Base-by-base conservation (phyloP, 2,888 invertebrate genomes). In the Scelioninae gen. 2 region DNA sequence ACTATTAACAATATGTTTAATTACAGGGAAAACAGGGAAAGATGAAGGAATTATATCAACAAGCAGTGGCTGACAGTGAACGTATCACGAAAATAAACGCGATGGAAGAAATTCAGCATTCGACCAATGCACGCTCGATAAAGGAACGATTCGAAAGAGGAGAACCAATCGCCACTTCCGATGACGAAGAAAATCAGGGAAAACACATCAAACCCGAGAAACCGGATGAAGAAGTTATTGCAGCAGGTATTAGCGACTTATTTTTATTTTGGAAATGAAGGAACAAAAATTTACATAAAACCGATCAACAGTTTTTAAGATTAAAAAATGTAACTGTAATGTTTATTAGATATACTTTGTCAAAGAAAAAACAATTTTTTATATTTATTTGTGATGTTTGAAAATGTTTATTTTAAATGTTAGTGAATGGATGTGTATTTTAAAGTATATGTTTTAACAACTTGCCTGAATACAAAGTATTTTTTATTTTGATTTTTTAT, bases 1-100 rank as follows among this genome's bases (percentile, higher is more conserved):
- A 2, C 28, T 15, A 55, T 57, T 70, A 63, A 70, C 48, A 70
- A 70, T 67, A 6, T 43, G 18, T 73, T 53, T 68, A 37, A 57
- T 64, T 75, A 11, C 86, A 93, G 92, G 95, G 95, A 9, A 95
- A 95, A 84, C 95, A 95, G 87, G 94, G 92, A 0, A 94, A 94
- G 82, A 93, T 96, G 87, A 96, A 96, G 84, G 96, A 96, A 82
- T 92, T 94, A 90, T 96, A 96, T 84, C 96, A 96, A 82, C 95
- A 95, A 82, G 96, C 96, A 0, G 94, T 96, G 0, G 91, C 92
- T 78, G 94, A 94, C 80, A 93, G 93, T 70, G 94, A 93, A 84
- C 90, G 91, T 22, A 78, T 86, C 57, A 84, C 84, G 37, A 86
- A 86, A 80, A 84, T 83, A 74, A 86, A 85, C 72, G 83, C 85